Evolutionary conservation across 2,888 invertebrate genomes (phyloP).

Genomic region (Drosophila prostipennis): DNA sequence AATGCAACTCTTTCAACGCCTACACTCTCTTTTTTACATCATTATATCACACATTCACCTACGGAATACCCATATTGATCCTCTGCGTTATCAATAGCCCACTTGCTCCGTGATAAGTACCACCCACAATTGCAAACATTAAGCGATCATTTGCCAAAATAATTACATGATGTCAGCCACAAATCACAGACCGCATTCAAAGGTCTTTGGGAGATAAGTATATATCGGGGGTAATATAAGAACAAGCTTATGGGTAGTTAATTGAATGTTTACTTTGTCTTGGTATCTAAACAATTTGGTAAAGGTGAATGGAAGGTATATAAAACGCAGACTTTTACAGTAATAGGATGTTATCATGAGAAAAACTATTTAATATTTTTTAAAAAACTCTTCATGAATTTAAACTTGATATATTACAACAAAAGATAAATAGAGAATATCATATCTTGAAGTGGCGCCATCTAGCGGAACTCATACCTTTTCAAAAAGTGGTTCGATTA

Average conservation of each 20-base stretch:
- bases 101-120: slow-evolving; percentile 41
- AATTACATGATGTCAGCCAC: slow-evolving; percentile 59
- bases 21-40: slow-evolving; percentile 4
- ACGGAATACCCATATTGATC: not conserved
- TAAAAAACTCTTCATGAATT: no score
- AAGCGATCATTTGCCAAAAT: slow-evolving; percentile 49
- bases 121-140: slow-evolving; percentile 36
- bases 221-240: slow-evolving; percentile 1
- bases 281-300: not conserved
- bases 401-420: no score
- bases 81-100: slow-evolving; percentile 30
- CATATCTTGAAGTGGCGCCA: no score
- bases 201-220: slow-evolving; percentile 26
- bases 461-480: no score
- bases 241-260: slow-evolving; percentile 2
- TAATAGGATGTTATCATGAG: no score
- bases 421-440: no score
- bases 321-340: no score
- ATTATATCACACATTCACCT: slow-evolving; percentile 11
- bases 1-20: slow-evolving; percentile 29
- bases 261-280: slow-evolving; percentile 12
- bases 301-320: not conserved
- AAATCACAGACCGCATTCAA: slow-evolving; percentile 22
- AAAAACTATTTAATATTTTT: no score
- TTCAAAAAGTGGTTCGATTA: no score